A percentile compares a stretch with the other conserved stretches of the same genome.
Conservation (phyloP, 23 tunicate species). For the Halocynthia aurantium region DNA sequence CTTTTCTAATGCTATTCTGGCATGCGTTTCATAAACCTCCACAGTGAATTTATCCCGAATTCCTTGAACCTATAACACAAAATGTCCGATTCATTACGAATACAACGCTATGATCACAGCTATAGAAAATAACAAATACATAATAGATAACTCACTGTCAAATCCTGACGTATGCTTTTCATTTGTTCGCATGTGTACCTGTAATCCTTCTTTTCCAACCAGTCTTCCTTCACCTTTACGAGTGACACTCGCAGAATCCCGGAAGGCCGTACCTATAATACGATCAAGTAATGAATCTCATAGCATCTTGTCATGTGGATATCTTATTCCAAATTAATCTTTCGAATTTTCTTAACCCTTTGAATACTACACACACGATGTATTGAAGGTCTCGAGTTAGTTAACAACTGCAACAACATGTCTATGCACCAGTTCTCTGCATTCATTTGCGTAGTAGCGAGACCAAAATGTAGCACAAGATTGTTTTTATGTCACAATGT, state of each 20-base stretch:
- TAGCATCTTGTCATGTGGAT: not conserved
- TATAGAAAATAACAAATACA: not conserved
- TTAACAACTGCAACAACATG: not conserved
- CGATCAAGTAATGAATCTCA: no score
- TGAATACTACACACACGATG: not conserved
- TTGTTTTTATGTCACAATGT: no score
- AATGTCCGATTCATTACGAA: not conserved
- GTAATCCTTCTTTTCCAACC: slow-evolving; percentile 89
- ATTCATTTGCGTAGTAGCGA: no score
- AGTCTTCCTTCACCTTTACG: slow-evolving; percentile 71
- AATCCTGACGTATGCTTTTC: slow-evolving; percentile 96
- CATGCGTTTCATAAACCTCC: slow-evolving; percentile 98
- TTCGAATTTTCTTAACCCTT: not conserved
- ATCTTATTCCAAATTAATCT: not conserved
- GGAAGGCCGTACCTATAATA: slow-evolving; percentile 64
- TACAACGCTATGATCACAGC: not conserved
- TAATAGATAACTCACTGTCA: slow-evolving; percentile 48
- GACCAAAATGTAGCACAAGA: no score
- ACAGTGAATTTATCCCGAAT: slow-evolving; percentile 92
- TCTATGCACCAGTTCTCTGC: no score
- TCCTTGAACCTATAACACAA: slow-evolving; percentile 69
- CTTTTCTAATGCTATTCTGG: slow-evolving; percentile 95
- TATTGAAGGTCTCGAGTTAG: no score
- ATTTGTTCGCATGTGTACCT: slow-evolving; percentile 90
- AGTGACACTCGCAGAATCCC: slow-evolving; percentile 48